Conservation (phyloP, 2,888 invertebrate species). For the Troilus luridus region DNA sequence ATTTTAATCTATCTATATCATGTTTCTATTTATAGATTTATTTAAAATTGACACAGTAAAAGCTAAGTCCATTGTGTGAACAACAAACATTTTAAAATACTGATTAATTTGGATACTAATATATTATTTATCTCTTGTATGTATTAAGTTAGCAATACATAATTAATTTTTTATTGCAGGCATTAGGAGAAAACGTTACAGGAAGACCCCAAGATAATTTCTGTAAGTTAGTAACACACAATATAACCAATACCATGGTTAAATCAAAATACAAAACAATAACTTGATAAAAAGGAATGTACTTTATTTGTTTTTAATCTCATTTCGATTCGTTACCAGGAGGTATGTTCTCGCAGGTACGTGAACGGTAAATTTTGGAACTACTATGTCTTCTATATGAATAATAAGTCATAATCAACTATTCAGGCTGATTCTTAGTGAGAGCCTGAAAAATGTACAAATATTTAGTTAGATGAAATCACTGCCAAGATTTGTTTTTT, state of each 20-base stretch:
- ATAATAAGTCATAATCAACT: neutral
- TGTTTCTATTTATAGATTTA: neutral
- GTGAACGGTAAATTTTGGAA: neutral
- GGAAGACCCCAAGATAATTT: constrained; percentile 25
- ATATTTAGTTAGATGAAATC: neutral
- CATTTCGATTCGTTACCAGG: neutral
- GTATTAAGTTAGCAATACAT: neutral
- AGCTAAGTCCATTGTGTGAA: neutral
- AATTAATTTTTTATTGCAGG: constrained; percentile 31
- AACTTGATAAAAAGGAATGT: neutral
- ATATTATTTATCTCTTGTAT: neutral
- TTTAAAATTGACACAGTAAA: neutral
- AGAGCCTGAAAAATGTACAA: neutral
- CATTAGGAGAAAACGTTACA: neutral
- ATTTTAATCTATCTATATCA: neutral
- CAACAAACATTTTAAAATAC: neutral
- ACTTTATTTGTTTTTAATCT: constrained; percentile 29
- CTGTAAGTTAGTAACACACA: neutral
- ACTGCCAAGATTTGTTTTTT: constrained; percentile 2
- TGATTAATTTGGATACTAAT: neutral
- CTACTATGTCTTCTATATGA: neutral
- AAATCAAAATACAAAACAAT: neutral
- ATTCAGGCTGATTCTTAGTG: neutral
- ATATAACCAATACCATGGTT: neutral
- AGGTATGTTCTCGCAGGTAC: neutral